These are phyloP conservation scores for Spea multiplicata DNA, from an alignment of 2,113 vertebrate species.

Conservation along the genomic window DNA sequence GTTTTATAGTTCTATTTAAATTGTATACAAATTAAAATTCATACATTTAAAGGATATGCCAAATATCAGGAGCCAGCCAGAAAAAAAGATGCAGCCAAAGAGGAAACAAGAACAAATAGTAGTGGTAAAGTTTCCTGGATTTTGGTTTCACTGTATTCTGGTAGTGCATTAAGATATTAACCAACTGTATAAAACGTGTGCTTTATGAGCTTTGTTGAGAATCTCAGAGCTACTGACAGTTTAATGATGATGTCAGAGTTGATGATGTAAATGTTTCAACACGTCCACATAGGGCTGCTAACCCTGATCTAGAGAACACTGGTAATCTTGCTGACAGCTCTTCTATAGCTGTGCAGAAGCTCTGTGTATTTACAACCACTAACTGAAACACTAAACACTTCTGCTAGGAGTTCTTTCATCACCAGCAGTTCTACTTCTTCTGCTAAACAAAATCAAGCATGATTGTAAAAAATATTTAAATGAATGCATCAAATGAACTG, in stretches of 20 bases:
- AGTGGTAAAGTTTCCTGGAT: too few relatives aligned
- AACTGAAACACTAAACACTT: conserved; percentile 2
- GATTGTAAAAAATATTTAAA: background rate
- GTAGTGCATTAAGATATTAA: too few relatives aligned
- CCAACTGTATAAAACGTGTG: background rate
- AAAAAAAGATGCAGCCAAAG: too few relatives aligned
- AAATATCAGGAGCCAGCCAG: too few relatives aligned
- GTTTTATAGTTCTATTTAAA: too few relatives aligned
- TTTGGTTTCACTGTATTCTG: too few relatives aligned
- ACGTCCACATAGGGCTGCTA: background rate
- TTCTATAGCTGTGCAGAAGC: background rate
- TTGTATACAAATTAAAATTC: too few relatives aligned
- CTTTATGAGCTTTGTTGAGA: background rate
- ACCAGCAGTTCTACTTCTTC: background rate
- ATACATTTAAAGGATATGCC: too few relatives aligned
- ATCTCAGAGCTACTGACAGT: background rate
- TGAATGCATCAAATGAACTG: background rate
- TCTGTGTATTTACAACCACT: background rate
- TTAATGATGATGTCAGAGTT: background rate
- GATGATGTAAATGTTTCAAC: background rate
- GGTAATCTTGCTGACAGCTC: background rate
- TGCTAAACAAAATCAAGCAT: background rate
- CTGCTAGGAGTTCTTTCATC: background rate
- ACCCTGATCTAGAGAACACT: background rate
- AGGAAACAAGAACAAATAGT: too few relatives aligned